Conservation (phyloP, 2,888 invertebrate species). For the Himalopsyche anomala region DNA sequence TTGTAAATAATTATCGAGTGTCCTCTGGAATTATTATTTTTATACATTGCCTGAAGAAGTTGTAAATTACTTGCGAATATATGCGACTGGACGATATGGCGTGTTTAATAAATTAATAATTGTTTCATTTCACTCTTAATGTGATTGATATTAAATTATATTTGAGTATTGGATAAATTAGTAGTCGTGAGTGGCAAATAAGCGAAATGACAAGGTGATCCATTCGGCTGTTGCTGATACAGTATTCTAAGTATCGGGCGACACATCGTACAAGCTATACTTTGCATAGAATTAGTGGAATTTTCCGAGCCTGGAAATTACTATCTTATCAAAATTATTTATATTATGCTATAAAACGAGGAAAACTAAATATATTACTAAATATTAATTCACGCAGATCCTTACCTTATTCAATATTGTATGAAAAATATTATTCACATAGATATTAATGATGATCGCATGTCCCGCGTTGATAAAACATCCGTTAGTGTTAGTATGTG, state of each 20-base stretch:
- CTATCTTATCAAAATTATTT: conserved; percentile 68
- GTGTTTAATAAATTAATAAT: not conserved
- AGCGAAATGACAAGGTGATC: conserved; percentile 55
- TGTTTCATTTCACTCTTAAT: not conserved
- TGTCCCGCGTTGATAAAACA: conserved; percentile 52
- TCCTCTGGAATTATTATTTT: too few species aligned
- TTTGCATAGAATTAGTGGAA: conserved; percentile 95
- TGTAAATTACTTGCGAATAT: not conserved
- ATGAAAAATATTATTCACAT: conserved; percentile 52
- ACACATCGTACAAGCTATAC: conserved; percentile 87
- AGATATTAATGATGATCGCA: conserved; percentile 51
- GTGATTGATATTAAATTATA: not conserved
- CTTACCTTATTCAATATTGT: conserved; percentile 54
- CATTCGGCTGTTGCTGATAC: conserved; percentile 62
- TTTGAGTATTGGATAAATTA: not conserved
- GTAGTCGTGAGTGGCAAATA: not conserved
- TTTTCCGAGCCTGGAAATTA: conserved; percentile 85
- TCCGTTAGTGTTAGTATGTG: conserved; percentile 55
- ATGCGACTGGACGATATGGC: not conserved
- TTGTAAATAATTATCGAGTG: not conserved
- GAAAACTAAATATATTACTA: conserved; percentile 31
- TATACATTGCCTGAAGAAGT: too few species aligned
- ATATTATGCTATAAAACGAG: conserved; percentile 55
- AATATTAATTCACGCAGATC: conserved; percentile 35
- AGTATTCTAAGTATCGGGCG: conserved; percentile 62